Evolutionary conservation across 2,113 vertebrate species (phyloP).

Genomic region (Engraulis encrasicolus): DNA sequence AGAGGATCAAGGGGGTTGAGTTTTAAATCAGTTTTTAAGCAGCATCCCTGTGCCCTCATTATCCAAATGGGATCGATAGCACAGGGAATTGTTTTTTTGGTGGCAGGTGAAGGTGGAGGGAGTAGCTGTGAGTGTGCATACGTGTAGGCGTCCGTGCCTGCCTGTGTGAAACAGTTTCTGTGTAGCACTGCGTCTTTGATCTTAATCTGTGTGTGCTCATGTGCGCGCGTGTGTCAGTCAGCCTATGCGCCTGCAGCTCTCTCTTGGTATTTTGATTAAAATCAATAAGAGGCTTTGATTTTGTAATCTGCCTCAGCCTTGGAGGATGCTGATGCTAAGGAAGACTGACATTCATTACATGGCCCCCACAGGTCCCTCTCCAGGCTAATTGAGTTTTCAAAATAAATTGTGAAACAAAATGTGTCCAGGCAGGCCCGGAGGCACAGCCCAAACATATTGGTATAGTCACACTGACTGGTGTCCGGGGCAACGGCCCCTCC

Average conservation of each 20-base stretch:
- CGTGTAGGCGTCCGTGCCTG: no score
- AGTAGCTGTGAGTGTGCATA: no score
- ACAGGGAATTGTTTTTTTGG: no score
- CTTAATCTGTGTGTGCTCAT: no score
- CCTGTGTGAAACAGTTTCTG: no score
- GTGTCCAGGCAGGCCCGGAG: not conserved
- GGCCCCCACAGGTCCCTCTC: not conserved
- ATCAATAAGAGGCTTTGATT: constrained; percentile 64
- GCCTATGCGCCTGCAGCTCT: not conserved
- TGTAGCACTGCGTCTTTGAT: no score
- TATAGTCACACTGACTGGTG: not conserved
- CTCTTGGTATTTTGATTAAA: constrained; percentile 35
- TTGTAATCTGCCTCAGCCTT: constrained; percentile 57
- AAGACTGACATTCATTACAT: constrained; percentile 40
- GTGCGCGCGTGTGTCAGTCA: not conserved
- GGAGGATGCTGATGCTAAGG: constrained; percentile 35
- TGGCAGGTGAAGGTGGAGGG: no score
- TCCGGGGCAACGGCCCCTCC: no score
- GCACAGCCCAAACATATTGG: not conserved
- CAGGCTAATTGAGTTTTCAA: not conserved
- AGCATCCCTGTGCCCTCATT: no score
- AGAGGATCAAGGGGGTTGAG: no score
- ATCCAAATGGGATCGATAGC: no score
- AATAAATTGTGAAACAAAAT: not conserved
- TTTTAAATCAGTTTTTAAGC: no score